phyloP scores from a whole-genome alignment of 2,888 invertebrate species.

The Acronicta psi region DNA sequence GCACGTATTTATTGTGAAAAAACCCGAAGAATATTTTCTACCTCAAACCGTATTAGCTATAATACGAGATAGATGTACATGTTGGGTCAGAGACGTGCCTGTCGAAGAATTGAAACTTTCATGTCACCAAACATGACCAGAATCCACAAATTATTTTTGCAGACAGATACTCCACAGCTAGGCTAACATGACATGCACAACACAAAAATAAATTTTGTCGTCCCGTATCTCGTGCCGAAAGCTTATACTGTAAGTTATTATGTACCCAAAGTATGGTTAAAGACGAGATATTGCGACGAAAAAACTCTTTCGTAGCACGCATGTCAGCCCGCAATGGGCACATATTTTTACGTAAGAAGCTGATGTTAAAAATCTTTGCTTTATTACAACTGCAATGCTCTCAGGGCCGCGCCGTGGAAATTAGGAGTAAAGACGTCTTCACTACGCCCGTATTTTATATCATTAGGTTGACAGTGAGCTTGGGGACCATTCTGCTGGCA shows the following conservation, averaged over 20 bases:
- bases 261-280: no score
- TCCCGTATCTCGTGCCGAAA: no score
- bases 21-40: constrained; percentile 22
- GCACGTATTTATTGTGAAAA: constrained; percentile 25
- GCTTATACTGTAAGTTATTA: no score
- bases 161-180: constrained; percentile 9
- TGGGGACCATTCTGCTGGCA: not conserved
- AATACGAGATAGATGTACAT: constrained; percentile 18
- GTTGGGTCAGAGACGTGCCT: constrained; percentile 44
- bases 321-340: no score
- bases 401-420: not conserved
- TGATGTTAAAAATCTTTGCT: not conserved
- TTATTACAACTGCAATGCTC: not conserved
- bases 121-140: constrained; percentile 42
- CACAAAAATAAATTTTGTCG: no score
- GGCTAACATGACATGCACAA: no score
- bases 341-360: constrained; percentile 17
- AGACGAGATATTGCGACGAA: no score
- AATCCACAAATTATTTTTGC: constrained; percentile 32
- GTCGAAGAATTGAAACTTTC: constrained; percentile 41
- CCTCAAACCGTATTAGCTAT: constrained; percentile 22
- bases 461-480: constrained; percentile 6
- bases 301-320: no score
- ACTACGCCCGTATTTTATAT: not conserved
- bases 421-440: not conserved